phyloP scores from a whole-genome alignment of 2,113 vertebrate species.

The Macheiramphus alcinus region DNA sequence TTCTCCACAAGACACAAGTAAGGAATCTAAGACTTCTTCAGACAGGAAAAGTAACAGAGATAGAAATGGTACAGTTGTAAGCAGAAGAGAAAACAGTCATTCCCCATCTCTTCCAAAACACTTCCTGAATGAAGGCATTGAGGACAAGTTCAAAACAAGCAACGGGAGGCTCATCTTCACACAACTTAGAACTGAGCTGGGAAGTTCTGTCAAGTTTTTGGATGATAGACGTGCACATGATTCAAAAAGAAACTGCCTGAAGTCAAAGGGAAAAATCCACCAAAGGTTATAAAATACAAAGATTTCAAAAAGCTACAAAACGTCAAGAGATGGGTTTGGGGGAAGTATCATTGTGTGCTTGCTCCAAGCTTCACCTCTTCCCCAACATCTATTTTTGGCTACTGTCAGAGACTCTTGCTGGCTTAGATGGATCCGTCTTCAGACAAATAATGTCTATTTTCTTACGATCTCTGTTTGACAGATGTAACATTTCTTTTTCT shows the following conservation, averaged over 20 bases:
- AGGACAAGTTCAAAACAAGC: background rate
- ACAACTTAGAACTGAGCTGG: background rate
- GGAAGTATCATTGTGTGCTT: background rate
- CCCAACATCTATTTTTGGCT: background rate
- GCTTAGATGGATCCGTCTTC: background rate
- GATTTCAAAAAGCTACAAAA: background rate
- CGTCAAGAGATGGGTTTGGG: background rate
- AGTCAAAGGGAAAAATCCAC: background rate
- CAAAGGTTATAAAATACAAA: background rate
- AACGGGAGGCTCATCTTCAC: background rate
- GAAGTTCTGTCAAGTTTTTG: background rate
- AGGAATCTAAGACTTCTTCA: background rate
- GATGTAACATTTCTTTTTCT: background rate
- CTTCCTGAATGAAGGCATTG: background rate
- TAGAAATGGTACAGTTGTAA: background rate
- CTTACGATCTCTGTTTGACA: background rate
- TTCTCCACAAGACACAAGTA: background rate
- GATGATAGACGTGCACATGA: background rate
- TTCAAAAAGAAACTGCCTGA: background rate
- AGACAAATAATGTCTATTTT: background rate
- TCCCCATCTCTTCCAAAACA: background rate
- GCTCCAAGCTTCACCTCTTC: background rate
- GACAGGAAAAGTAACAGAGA: background rate
- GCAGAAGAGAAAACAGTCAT: background rate
- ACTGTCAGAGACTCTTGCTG: background rate